Conservation (phyloP, 1,140 invertebrate genomes). For the Chironomus striatipennis region DNA sequence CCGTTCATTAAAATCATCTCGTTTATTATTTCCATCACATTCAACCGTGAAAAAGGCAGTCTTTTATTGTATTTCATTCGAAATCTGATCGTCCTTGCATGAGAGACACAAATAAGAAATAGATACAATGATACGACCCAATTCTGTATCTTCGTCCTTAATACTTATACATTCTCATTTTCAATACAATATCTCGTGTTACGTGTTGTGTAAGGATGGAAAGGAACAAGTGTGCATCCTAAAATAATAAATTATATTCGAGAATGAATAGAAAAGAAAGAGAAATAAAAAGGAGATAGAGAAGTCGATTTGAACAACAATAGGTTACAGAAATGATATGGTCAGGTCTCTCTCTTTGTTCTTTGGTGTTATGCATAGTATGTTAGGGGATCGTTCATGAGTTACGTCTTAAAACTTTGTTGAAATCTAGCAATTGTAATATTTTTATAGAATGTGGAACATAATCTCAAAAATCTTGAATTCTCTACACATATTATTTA, state of each 20-base stretch:
- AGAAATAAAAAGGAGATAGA: too few species aligned
- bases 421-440: too few species aligned
- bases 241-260: slow-evolving; percentile 10
- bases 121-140: neutral
- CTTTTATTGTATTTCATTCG: neutral
- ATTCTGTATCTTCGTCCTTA: too few species aligned
- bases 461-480: too few species aligned
- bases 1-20: neutral
- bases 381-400: too few species aligned
- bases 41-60: slow-evolving; percentile 1
- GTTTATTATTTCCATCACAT: slow-evolving; percentile 7
- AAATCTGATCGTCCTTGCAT: neutral
- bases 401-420: too few species aligned
- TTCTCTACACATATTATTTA: too few species aligned
- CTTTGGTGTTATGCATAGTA: too few species aligned
- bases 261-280: neutral
- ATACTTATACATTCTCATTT: too few species aligned
- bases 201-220: neutral
- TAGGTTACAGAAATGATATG: neutral
- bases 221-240: slow-evolving; percentile 11
- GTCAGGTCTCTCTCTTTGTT: neutral
- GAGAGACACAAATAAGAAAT: neutral
- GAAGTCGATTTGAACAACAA: neutral
- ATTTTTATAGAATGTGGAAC: too few species aligned
- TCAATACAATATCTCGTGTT: too few species aligned